Base-by-base conservation (phyloP, 2,113 vertebrate species). In the Strix aluco region DNA sequence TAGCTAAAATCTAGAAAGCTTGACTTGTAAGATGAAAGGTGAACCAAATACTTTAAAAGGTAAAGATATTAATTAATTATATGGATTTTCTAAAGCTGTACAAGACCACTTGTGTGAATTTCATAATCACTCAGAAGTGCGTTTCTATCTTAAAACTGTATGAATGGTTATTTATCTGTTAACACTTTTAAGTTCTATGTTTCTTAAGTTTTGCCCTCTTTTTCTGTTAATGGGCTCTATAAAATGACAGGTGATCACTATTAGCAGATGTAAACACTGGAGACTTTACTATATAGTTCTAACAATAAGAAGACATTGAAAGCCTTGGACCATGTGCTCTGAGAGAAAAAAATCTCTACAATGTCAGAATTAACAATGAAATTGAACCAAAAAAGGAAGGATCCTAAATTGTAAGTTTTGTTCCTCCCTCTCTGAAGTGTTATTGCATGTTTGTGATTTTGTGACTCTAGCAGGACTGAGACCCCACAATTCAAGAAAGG, bases 1-100 rank as follows among this genome's bases (percentile, higher is more conserved):
- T 94, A 94, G 86, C 92, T 94, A 92, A 94, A 87, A 87, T 96
- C 94, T 92, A 96, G 95, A 96, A 97, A 94, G 52, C 70, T 92
- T 90, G 61, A 79, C 80, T 94, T 91, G 42, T 58, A 94, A 88
- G 59, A 94, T 61, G 54, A 92, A 92, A 94, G 79, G 81, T 88
- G 88, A 97, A 94, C 15, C 36, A 93, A 86, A 86, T 78, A 62
- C 67, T 93, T 96, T 78, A 46, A 92, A 94, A 95, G 22, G 44
- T 81, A 92, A 81, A 88, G 58, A 38, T 46, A 58, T 79, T 17
- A 62, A 47, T 75, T 79, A 85, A 52, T 86, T 78, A 59, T 47
- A 42, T 25, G 27, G 22, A 54, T 94, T 81, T 95, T 94, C 27
- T 22, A 77, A 95, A 90, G 25, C 38, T 62, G 15, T 62, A 73